Conservation (phyloP, 2,113 vertebrate species). For the Strix aluco region DNA sequence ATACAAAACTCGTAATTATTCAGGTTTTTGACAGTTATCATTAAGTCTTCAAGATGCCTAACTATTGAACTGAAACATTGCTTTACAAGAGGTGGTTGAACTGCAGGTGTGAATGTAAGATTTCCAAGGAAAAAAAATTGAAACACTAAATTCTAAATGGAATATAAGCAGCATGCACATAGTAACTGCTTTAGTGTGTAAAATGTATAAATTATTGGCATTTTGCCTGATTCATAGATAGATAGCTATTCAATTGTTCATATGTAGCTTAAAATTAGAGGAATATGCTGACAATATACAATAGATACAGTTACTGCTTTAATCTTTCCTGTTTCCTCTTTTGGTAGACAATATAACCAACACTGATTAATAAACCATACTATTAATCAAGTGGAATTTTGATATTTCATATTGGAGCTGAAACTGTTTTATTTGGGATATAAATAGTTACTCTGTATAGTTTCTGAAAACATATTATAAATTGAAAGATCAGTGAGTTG, state of each 20-base stretch:
- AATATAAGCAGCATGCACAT: neutral
- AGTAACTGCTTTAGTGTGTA: neutral
- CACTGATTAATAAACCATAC: neutral
- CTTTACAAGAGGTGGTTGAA: constrained; percentile 49
- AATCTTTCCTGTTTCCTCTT: neutral
- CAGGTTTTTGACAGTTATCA: constrained; percentile 9
- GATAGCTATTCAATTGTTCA: neutral
- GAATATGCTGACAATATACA: neutral
- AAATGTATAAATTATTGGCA: neutral
- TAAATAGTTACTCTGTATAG: neutral
- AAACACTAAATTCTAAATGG: neutral
- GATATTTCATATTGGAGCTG: neutral
- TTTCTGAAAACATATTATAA: neutral
- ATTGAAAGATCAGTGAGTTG: neutral
- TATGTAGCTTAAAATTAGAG: neutral
- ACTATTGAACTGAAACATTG: constrained; percentile 20
- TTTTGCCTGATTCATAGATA: neutral
- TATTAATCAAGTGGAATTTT: neutral
- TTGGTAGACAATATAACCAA: neutral
- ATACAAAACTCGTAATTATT: constrained; percentile 19
- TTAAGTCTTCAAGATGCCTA: neutral
- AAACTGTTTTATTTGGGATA: neutral
- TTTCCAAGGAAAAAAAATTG: neutral
- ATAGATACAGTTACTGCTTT: neutral
- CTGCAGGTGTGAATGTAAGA: neutral